phyloP scores from a whole-genome alignment of 2,113 vertebrate species.

The Columba janthina region DNA sequence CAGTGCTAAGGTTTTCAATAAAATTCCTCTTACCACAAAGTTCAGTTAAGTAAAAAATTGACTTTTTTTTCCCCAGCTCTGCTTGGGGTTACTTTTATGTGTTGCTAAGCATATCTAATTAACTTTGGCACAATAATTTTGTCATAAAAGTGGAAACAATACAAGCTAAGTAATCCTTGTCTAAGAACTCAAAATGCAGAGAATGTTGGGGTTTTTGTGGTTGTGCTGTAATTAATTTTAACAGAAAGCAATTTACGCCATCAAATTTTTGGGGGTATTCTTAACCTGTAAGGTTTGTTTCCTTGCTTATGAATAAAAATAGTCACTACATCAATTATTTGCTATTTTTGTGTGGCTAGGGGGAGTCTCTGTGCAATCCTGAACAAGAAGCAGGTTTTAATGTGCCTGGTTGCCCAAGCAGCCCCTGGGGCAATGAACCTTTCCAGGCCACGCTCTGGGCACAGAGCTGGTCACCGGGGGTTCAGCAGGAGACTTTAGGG shows the following conservation, averaged over 20 bases:
- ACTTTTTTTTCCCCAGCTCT: not conserved
- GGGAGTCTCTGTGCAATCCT: not conserved
- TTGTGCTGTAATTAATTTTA: slow-evolving; percentile 20
- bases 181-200: slow-evolving; percentile 9
- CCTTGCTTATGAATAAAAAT: not conserved
- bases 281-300: slow-evolving; percentile 1
- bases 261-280: not conserved
- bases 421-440: not conserved
- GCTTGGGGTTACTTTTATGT: not conserved
- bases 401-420: not conserved
- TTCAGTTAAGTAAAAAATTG: slow-evolving; percentile 39
- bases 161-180: not conserved
- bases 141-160: slow-evolving; percentile 7
- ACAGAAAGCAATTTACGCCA: not conserved
- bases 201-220: not conserved
- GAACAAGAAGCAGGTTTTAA: not conserved
- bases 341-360: not conserved
- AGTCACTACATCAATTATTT: not conserved
- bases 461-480: not conserved
- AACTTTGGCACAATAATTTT: slow-evolving; percentile 1
- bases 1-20: slow-evolving; percentile 26
- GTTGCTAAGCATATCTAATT: slow-evolving; percentile 23
- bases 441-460: not conserved
- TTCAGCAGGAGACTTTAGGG: not conserved
- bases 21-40: slow-evolving; percentile 46